These are phyloP conservation scores for Dendrolimus punctatus DNA, from an alignment of 1,140 invertebrate species.

Conservation along the genomic window DNA sequence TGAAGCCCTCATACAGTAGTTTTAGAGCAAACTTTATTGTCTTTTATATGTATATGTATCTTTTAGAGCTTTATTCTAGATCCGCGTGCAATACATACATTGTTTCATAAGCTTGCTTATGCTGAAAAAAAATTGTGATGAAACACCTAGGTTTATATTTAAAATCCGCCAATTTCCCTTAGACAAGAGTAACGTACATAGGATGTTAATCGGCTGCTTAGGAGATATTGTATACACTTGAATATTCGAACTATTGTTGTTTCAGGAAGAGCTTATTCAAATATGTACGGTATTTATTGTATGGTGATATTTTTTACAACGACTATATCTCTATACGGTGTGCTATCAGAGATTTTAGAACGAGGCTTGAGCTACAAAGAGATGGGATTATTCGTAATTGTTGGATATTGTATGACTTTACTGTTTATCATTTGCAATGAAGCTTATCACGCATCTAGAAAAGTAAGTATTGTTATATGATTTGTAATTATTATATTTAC, in stretches of 20 bases:
- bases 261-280: constrained; percentile 76
- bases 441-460: constrained; percentile 76
- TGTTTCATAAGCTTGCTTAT: no score
- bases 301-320: constrained; percentile 80
- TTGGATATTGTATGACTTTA: constrained; percentile 78
- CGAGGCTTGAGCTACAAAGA: constrained; percentile 79
- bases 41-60: no score
- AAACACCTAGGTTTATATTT: no score
- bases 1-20: no score
- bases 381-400: constrained; percentile 77
- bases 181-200: no score
- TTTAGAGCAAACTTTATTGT: no score
- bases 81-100: no score
- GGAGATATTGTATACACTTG: neutral
- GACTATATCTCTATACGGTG: constrained; percentile 78
- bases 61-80: no score
- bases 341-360: constrained; percentile 78
- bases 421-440: constrained; percentile 80
- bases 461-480: constrained; percentile 42
- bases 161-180: no score
- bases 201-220: neutral
- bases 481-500: neutral
- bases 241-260: neutral
- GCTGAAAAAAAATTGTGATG: no score
- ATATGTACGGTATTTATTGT: constrained; percentile 81